Conservation (phyloP, 2,797 vertebrate genomes). For the Gymnodraco acuticeps region DNA sequence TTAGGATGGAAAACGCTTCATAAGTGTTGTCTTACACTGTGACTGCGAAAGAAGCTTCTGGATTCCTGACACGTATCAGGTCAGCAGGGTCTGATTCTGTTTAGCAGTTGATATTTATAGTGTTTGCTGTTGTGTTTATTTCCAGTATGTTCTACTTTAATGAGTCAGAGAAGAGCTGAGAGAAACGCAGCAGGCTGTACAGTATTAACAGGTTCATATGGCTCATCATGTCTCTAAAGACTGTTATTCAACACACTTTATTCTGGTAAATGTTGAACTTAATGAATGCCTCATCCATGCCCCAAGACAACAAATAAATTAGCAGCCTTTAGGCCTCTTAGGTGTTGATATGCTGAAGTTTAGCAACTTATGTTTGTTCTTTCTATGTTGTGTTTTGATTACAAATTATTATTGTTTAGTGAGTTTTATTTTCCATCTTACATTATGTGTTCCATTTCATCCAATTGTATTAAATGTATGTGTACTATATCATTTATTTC, state of each 20-base stretch:
- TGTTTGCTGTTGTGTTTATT: conserved; percentile 32
- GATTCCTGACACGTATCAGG: conserved; percentile 32
- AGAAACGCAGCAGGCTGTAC: conserved; percentile 4
- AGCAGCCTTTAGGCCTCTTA: background rate
- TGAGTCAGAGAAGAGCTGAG: conserved; percentile 52
- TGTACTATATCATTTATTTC: no score
- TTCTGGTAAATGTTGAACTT: background rate
- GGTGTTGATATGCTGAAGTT: background rate
- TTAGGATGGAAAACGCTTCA: background rate
- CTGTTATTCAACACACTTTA: background rate
- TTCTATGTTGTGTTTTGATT: no score
- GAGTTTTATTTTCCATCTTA: no score
- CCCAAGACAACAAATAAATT: background rate
- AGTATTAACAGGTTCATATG: background rate
- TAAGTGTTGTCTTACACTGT: background rate
- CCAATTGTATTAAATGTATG: no score
- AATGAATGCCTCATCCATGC: background rate
- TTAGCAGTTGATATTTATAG: conserved; percentile 39
- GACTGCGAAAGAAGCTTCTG: conserved; percentile 14
- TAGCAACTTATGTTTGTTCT: background rate
- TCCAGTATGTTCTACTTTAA: conserved; percentile 40
- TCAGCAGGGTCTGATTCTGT: conserved; percentile 41
- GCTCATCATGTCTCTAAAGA: background rate
- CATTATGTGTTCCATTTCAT: no score
- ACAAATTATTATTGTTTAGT: no score